Conservation (phyloP, 1,140 invertebrate species). For the Protaetia brevitarsis region DNA sequence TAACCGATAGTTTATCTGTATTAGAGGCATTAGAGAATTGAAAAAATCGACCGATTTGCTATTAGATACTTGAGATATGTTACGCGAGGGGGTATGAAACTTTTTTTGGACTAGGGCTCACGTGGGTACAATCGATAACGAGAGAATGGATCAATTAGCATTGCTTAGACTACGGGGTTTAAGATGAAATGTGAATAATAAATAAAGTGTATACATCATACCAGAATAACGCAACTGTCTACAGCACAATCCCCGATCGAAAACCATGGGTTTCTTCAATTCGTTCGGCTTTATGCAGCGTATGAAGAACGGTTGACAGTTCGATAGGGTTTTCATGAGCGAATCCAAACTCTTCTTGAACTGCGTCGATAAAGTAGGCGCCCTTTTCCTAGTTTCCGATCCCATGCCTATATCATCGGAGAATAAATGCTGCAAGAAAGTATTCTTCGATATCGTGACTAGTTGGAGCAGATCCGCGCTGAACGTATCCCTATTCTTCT, state of each 20-base stretch:
- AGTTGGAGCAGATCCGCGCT: slow-evolving; percentile 92
- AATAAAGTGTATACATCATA: too few relatives aligned
- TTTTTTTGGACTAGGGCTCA: too few relatives aligned
- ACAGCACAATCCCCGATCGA: slow-evolving; percentile 93
- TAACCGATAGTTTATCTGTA: too few relatives aligned
- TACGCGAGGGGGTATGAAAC: too few relatives aligned
- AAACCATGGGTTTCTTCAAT: slow-evolving; percentile 95
- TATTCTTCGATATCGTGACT: slow-evolving; percentile 89
- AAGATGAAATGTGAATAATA: too few relatives aligned
- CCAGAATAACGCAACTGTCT: slow-evolving; percentile 96
- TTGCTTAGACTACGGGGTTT: too few relatives aligned
- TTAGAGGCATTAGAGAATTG: too few relatives aligned
- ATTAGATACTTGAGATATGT: too few relatives aligned
- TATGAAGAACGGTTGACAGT: slow-evolving; percentile 97
- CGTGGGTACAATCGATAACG: too few relatives aligned
- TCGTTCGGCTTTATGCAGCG: slow-evolving; percentile 99
- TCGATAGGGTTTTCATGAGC: slow-evolving; percentile 91
- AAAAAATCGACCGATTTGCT: too few relatives aligned
- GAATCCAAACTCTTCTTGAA: slow-evolving; percentile 96
- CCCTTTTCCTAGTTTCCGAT: slow-evolving; percentile 88
- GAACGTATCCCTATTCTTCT: slow-evolving; percentile 98
- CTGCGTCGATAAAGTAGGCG: slow-evolving; percentile 92
- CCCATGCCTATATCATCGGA: slow-evolving; percentile 92
- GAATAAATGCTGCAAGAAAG: slow-evolving; percentile 90
- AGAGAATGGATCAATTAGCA: too few relatives aligned